phyloP scores from a whole-genome alignment of 2,113 vertebrate species.

The Rutilus rutilus region DNA sequence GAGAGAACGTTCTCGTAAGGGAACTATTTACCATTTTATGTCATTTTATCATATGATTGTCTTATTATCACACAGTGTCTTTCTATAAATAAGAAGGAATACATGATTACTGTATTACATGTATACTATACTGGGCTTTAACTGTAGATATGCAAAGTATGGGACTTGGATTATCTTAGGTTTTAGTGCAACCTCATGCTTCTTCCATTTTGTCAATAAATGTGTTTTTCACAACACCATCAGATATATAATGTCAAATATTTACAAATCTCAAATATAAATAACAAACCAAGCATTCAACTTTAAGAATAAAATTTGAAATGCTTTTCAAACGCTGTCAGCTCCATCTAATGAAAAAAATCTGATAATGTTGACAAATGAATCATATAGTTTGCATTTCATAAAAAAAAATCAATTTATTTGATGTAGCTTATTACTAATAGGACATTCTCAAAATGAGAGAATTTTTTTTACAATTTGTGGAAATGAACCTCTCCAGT shows the following conservation, averaged over 20 bases:
- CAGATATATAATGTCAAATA: neutral
- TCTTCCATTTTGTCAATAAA: neutral
- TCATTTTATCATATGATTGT: constrained; percentile 12
- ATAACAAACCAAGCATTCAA: neutral
- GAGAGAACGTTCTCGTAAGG: too few species aligned
- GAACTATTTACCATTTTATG: too few species aligned
- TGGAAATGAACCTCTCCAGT: neutral
- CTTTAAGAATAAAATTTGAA: neutral
- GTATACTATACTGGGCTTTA: neutral
- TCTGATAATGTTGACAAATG: too few species aligned
- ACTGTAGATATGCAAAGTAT: neutral
- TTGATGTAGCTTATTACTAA: too few species aligned
- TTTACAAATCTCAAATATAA: neutral
- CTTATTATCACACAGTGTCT: neutral
- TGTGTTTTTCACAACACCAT: constrained; percentile 4
- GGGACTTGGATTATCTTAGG: neutral
- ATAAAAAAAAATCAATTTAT: too few species aligned
- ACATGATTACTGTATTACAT: neutral
- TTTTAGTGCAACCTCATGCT: neutral
- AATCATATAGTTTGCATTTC: too few species aligned
- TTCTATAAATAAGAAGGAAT: neutral
- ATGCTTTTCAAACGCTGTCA: too few species aligned
- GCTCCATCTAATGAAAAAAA: too few species aligned
- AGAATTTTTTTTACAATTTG: too few species aligned
- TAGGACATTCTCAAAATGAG: too few species aligned